Conservation (phyloP, 37 sponge, comb jelly and placozoan species). For the Bolinopsis microptera region DNA sequence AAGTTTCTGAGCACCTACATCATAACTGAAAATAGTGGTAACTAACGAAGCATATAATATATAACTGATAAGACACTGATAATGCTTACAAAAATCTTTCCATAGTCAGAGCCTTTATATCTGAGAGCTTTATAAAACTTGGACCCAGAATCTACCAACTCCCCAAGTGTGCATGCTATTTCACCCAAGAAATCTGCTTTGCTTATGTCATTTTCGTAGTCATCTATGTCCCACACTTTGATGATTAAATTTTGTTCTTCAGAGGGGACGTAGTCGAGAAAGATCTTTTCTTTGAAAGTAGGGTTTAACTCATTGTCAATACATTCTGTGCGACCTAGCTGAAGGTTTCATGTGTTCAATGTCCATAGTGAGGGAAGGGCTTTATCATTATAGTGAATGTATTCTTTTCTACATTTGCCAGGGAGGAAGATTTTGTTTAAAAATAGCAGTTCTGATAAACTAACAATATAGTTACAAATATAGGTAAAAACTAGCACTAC, state of each 20-base stretch:
- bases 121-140: slow-evolving; percentile 11
- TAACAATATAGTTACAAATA: too few species aligned
- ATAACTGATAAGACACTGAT: too few species aligned
- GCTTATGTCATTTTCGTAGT: slow-evolving; percentile 65
- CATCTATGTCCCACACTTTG: slow-evolving; percentile 81
- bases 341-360: not conserved
- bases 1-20: too few species aligned
- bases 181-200: slow-evolving; percentile 75
- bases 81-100: slow-evolving; percentile 62
- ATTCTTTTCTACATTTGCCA: too few species aligned
- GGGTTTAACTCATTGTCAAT: slow-evolving; percentile 77
- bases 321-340: slow-evolving; percentile 80
- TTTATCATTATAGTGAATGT: too few species aligned
- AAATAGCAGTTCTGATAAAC: too few species aligned
- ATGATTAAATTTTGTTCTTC: slow-evolving; percentile 86
- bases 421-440: too few species aligned
- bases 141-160: slow-evolving; percentile 30
- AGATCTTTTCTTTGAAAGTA: slow-evolving; percentile 68
- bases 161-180: slow-evolving; percentile 68
- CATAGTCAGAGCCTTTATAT: slow-evolving; percentile 36
- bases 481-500: too few species aligned
- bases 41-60: too few species aligned
- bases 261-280: slow-evolving; percentile 83
- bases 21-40: too few species aligned
- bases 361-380: too few species aligned